These are phyloP conservation scores for Clinocottus analis DNA, from an alignment of 2,113 vertebrate genomes.

Conservation along the genomic window DNA sequence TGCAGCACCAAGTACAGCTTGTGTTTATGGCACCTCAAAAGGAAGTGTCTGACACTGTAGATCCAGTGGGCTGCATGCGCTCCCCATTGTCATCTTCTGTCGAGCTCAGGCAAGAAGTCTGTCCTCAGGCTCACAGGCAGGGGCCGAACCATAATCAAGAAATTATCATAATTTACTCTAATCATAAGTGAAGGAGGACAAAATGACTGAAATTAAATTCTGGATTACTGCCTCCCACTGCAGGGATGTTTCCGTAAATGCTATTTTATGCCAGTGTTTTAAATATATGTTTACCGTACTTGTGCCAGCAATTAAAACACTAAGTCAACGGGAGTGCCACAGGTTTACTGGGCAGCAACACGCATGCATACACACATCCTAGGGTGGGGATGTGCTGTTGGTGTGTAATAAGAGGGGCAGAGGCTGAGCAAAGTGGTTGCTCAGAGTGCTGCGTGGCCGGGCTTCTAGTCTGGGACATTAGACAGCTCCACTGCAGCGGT, in stretches of 20 bases:
- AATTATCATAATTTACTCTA: constrained; percentile 87
- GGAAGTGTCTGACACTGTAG: constrained; percentile 34
- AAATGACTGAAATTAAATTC: constrained; percentile 77
- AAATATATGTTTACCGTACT: constrained; percentile 67
- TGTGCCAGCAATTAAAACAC: constrained; percentile 63
- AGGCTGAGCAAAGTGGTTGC: constrained; percentile 56
- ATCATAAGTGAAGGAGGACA: constrained; percentile 81
- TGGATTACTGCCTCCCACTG: constrained; percentile 66
- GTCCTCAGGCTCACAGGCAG: constrained; percentile 78
- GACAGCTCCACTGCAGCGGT: constrained; percentile 63
- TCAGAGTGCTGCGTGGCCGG: constrained; percentile 55
- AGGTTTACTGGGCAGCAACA: constrained; percentile 52
- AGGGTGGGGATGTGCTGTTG: constrained; percentile 47
- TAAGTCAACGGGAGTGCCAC: constrained; percentile 59
- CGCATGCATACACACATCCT: constrained; percentile 50
- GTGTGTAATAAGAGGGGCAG: constrained; percentile 60
- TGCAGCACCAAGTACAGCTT: not conserved
- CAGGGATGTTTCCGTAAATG: constrained; percentile 57
- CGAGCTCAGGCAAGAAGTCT: constrained; percentile 65
- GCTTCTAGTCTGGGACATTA: constrained; percentile 64
- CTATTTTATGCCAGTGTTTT: constrained; percentile 65
- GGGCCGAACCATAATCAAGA: constrained; percentile 81
- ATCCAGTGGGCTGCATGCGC: constrained; percentile 39
- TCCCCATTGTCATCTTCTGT: constrained; percentile 51
- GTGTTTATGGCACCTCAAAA: constrained; percentile 35